Evolutionary conservation across 2,888 invertebrate species (phyloP).

Genomic region (Tenthredo scrophulariae): DNA sequence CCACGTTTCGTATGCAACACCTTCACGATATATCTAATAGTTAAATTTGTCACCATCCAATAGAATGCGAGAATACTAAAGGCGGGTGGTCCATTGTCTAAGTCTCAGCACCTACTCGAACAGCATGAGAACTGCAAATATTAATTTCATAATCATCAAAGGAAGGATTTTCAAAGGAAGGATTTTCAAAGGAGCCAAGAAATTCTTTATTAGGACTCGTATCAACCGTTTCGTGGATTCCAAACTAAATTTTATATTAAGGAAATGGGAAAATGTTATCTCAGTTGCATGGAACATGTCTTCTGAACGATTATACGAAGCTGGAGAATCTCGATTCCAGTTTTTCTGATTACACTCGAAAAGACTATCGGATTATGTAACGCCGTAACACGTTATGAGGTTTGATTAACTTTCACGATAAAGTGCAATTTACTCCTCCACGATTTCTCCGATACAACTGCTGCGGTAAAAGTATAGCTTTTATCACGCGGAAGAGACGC

Average conservation of each 20-base stretch:
- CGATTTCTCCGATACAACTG: constrained; percentile 7
- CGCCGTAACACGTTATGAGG: background rate
- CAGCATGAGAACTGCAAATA: background rate
- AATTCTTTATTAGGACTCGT: background rate
- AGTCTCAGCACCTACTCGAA: background rate
- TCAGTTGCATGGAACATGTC: too few species aligned
- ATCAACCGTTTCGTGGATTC: too few species aligned
- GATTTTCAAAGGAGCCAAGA: background rate
- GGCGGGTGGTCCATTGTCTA: constrained; percentile 3
- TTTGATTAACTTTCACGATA: constrained; percentile 5
- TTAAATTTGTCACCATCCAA: constrained; percentile 12
- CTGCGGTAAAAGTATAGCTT: background rate
- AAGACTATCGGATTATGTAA: background rate
- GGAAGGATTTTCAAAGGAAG: background rate
- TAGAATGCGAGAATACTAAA: background rate
- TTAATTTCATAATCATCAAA: background rate
- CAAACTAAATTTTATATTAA: too few species aligned
- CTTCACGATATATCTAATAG: background rate
- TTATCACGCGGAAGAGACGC: background rate
- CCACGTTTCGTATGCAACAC: constrained; percentile 6
- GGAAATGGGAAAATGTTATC: too few species aligned
- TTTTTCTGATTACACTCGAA: background rate
- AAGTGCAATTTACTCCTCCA: constrained; percentile 14
- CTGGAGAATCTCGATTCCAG: background rate
- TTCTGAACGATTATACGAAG: too few species aligned